phyloP scores from a whole-genome alignment of 2,888 invertebrate genomes.

The Drosophila paracracens region DNA sequence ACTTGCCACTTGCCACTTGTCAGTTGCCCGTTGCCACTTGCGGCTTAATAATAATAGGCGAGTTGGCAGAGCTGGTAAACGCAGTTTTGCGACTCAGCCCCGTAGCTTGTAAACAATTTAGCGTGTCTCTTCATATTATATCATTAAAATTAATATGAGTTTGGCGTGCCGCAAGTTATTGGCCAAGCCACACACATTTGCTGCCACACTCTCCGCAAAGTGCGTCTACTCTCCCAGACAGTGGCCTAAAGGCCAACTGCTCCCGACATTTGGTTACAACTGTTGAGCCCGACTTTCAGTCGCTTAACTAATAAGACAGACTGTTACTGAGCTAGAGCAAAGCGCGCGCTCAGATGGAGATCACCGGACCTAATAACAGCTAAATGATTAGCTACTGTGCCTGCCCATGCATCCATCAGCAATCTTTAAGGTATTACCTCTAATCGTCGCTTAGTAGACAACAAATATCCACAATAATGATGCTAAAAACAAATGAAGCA shows the following conservation, averaged over 20 bases:
- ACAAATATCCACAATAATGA: background rate
- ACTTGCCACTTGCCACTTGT: conserved; percentile 5
- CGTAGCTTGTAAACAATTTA: conserved; percentile 78
- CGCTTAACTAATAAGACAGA: conserved; percentile 59
- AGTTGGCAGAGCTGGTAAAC: conserved; percentile 30
- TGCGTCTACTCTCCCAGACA: conserved; percentile 41
- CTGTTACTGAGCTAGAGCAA: conserved; percentile 17
- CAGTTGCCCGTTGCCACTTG: conserved; percentile 4
- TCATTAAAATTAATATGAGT: conserved; percentile 80
- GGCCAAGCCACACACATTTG: conserved; percentile 26
- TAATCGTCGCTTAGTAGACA: background rate
- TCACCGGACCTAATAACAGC: conserved; percentile 16
- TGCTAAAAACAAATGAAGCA: background rate
- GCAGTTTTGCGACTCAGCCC: conserved; percentile 53
- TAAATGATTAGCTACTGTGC: conserved; percentile 32
- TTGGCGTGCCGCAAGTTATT: conserved; percentile 74
- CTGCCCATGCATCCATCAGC: conserved; percentile 1
- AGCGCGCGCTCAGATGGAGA: too few species aligned
- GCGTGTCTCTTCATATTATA: conserved; percentile 78
- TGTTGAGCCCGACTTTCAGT: conserved; percentile 21
- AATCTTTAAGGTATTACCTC: background rate
- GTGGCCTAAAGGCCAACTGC: conserved; percentile 30
- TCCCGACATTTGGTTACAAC: conserved; percentile 20
- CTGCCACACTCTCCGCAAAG: conserved; percentile 24
- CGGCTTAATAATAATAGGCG: conserved; percentile 17